A percentile compares a stretch with the other conserved stretches of the same genome.
Evolutionary conservation across 1,140 invertebrate species (phyloP).

Genomic region (Physella acuta): DNA sequence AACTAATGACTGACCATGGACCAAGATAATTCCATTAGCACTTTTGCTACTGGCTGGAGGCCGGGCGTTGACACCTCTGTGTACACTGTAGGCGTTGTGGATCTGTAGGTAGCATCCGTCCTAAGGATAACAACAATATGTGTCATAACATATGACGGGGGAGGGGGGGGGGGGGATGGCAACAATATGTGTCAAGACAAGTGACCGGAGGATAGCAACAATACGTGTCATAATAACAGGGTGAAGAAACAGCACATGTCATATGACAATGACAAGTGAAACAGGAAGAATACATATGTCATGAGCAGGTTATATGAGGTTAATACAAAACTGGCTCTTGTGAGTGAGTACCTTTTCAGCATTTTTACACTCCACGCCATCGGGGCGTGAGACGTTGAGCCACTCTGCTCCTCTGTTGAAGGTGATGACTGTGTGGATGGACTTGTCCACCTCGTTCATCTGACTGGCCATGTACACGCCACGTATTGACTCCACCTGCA

Average conservation of each 20-base stretch:
- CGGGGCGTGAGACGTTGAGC: constrained; percentile 47
- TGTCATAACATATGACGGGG: too few relatives aligned
- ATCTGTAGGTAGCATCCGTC: constrained; percentile 50
- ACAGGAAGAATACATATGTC: too few relatives aligned
- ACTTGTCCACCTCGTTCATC: constrained; percentile 49
- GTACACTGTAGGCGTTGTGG: constrained; percentile 49
- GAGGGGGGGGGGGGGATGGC: too few relatives aligned
- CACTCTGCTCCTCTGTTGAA: constrained; percentile 56
- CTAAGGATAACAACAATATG: constrained; percentile 27
- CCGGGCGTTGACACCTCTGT: constrained; percentile 38
- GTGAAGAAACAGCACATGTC: too few relatives aligned
- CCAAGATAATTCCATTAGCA: constrained; percentile 50
- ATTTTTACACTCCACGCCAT: constrained; percentile 46
- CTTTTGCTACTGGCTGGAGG: constrained; percentile 41
- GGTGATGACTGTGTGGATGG: constrained; percentile 56
- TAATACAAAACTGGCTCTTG: too few relatives aligned
- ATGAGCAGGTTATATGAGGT: too few relatives aligned
- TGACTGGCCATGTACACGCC: constrained; percentile 59
- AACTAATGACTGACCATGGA: constrained; percentile 52
- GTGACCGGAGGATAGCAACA: too few relatives aligned
- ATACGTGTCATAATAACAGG: too few relatives aligned
- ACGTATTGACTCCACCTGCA: constrained; percentile 48
- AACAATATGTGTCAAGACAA: too few relatives aligned
- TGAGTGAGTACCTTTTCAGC: constrained; percentile 48
- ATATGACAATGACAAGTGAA: too few relatives aligned